Evolutionary conservation across 1,140 invertebrate genomes (phyloP).

Genomic region (Agrilus planipennis): DNA sequence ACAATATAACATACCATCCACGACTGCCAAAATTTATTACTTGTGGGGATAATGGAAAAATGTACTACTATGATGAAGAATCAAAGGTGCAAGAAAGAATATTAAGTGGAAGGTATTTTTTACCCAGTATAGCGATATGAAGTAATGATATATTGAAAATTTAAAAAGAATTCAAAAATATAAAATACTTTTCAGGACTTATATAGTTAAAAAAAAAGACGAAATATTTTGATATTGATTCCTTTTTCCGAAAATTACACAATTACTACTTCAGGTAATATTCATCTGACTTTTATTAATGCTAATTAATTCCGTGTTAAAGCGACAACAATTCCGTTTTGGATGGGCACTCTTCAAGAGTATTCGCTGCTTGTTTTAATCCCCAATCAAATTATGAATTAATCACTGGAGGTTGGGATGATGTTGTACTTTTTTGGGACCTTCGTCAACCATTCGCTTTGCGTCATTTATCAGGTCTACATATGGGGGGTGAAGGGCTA

Average conservation of each 20-base stretch:
- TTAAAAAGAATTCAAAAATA: too few species aligned
- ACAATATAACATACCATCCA: slow-evolving; percentile 46
- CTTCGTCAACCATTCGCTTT: slow-evolving; percentile 42
- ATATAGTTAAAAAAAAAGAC: too few species aligned
- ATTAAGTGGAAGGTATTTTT: slow-evolving; percentile 41
- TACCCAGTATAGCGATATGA: too few species aligned
- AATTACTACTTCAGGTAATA: too few species aligned
- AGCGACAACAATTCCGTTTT: too few species aligned
- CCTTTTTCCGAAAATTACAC: too few species aligned
- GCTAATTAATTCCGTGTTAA: too few species aligned
- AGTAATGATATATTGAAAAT: too few species aligned
- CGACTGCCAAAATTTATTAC: slow-evolving; percentile 46
- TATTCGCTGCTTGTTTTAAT: slow-evolving; percentile 55
- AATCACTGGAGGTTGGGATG: slow-evolving; percentile 60
- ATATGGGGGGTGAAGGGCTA: slow-evolving; percentile 59
- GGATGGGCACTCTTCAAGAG: slow-evolving; percentile 53
- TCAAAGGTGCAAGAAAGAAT: slow-evolving; percentile 43
- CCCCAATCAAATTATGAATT: slow-evolving; percentile 51
- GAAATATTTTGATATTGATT: too few species aligned
- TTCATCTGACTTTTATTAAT: too few species aligned
- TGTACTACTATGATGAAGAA: slow-evolving; percentile 53
- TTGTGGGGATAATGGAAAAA: slow-evolving; percentile 44
- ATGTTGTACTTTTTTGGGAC: slow-evolving; percentile 58
- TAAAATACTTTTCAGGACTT: too few species aligned
- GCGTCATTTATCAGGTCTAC: slow-evolving; percentile 47